Evolutionary conservation across 2,113 vertebrate genomes (phyloP).

Genomic region (Platichthys stellatus): DNA sequence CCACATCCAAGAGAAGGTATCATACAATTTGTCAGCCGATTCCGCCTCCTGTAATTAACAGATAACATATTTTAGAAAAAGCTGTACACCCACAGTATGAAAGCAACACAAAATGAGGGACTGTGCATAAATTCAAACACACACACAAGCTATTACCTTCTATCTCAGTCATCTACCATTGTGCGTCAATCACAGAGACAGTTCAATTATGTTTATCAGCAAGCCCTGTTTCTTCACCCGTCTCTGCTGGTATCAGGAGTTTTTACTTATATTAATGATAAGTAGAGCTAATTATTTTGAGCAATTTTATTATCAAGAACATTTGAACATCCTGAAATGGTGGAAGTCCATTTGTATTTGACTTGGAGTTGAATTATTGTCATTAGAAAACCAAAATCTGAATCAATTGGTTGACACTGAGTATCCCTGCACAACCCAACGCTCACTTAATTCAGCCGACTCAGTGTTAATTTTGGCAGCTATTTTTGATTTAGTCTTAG

Average conservation of each 20-base stretch:
- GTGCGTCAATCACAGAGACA: slow-evolving; percentile 33
- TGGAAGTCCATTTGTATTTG: not conserved
- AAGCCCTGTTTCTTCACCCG: not conserved
- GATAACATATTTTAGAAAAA: slow-evolving; percentile 13
- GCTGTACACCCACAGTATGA: too few relatives aligned
- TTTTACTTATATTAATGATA: slow-evolving; percentile 5
- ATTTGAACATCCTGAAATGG: not conserved
- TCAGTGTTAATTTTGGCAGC: too few relatives aligned
- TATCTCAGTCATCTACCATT: slow-evolving; percentile 1
- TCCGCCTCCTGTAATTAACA: slow-evolving; percentile 11
- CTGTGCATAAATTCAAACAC: not conserved
- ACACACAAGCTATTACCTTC: slow-evolving; percentile 4
- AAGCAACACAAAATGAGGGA: too few relatives aligned
- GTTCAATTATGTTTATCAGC: slow-evolving; percentile 39
- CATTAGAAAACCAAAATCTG: too few relatives aligned
- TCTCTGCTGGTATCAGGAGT: not conserved
- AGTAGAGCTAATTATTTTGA: not conserved
- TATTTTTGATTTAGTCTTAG: too few relatives aligned
- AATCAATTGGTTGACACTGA: too few relatives aligned
- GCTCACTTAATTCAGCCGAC: not conserved
- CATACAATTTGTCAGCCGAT: slow-evolving; percentile 1
- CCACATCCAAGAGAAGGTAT: not conserved
- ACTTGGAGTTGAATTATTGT: not conserved
- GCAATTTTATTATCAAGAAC: not conserved
- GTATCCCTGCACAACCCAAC: not conserved